Percentiles rank a stretch among this genome's conserved stretches.
Evolutionary conservation across 2,888 invertebrate genomes (phyloP).

Genomic region (Drosophila multiciliata): DNA sequence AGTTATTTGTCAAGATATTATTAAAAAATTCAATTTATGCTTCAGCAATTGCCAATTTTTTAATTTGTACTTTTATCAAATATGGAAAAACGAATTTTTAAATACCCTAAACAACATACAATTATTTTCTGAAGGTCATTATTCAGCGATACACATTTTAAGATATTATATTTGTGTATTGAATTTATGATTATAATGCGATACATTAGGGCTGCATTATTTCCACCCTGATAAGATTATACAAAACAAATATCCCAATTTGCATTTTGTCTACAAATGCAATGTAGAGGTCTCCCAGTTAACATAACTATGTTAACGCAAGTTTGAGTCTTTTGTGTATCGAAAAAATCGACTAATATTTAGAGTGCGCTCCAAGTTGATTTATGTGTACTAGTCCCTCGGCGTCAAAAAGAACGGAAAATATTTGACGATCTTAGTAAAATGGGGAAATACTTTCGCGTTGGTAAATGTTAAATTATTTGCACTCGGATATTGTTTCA

Average conservation of each 20-base stretch:
- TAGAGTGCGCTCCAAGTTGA: not conserved
- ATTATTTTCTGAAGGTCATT: not conserved
- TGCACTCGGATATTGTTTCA: conserved; percentile 43
- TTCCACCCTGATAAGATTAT: not conserved
- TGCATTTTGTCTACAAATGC: not conserved
- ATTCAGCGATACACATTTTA: conserved; percentile 15
- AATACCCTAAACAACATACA: not conserved
- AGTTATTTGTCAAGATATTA: not conserved
- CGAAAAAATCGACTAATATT: not conserved
- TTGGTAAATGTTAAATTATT: conserved; percentile 53
- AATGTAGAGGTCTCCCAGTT: not conserved
- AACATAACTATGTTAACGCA: conserved; percentile 4
- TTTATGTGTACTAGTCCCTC: conserved; percentile 44
- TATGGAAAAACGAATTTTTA: not conserved
- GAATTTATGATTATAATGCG: conserved; percentile 1
- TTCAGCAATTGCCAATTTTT: not conserved
- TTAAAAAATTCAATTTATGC: not conserved
- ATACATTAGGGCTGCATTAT: conserved; percentile 5
- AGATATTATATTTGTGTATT: not conserved
- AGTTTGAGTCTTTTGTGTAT: not conserved
- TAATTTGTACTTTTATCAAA: not conserved
- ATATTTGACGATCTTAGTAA: conserved; percentile 55
- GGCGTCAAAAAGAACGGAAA: conserved; percentile 51
- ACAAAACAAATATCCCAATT: conserved; percentile 3
- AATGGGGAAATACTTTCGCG: conserved; percentile 45